Percentiles rank a stretch among this genome's conserved stretches.
phyloP scores from a whole-genome alignment of 2,113 vertebrate species.

The Ceyx cyanopectus region DNA sequence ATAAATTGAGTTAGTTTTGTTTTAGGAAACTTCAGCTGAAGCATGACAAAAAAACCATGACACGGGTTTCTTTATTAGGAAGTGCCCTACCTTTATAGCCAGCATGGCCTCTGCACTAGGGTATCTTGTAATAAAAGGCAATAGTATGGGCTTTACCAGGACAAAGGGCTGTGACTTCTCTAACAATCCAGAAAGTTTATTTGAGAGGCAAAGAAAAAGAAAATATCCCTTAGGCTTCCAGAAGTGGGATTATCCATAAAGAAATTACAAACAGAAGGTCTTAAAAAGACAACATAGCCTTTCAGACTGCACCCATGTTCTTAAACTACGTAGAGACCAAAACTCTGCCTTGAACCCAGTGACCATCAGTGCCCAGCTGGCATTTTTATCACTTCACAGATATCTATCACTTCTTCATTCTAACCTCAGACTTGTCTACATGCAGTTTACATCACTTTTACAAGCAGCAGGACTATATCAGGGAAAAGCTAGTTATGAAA shows the following conservation, averaged over 20 bases:
- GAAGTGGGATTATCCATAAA: background rate
- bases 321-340: background rate
- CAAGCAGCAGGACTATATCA: constrained; percentile 48
- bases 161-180: background rate
- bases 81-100: constrained; percentile 33
- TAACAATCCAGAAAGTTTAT: background rate
- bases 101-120: background rate
- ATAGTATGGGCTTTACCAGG: background rate
- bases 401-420: background rate
- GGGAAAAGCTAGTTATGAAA: constrained; percentile 18
- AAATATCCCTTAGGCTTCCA: background rate
- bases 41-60: constrained; percentile 10
- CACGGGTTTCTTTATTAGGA: background rate
- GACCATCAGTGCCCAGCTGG: background rate
- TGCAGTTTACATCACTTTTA: background rate
- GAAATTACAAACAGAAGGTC: background rate
- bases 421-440: background rate
- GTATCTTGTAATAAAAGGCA: background rate
- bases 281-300: background rate
- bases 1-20: constrained; percentile 62
- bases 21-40: constrained; percentile 66
- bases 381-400: background rate
- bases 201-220: background rate
- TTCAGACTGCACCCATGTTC: background rate
- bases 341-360: background rate